Base-by-base conservation (phyloP, 1,140 invertebrate species). In the Chironomus striatipennis region DNA sequence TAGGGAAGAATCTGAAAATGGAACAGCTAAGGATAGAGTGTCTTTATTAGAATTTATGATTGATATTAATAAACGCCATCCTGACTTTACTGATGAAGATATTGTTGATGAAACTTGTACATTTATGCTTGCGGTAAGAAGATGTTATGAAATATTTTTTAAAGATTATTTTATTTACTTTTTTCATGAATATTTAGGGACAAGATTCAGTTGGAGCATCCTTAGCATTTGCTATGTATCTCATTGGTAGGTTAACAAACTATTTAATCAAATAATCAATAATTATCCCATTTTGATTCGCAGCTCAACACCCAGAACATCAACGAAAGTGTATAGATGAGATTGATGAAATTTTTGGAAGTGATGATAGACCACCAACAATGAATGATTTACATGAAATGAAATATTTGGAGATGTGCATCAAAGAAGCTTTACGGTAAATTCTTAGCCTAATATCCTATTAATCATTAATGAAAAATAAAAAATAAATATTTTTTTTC, bases 191-290 rank as follows among this genome's bases (percentile, higher is more conserved):
- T 76, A 86, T 85, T 76, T 81, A 87, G 85, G 90, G 91, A 0
- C 91, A 93, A 80, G 91, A 93, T 77, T 92, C 91, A 0, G 90
- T 91, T 7, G 87, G 88, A 0, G 84, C 88, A 0, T 87, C 84
- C 0, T 80, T 87, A 0, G 85, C 87, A 15, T 89, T 89, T 57
- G 47, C 47, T n/a, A 57, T 57, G 9, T 57, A n/a, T 10, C 47
- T 57, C 15, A 12, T 57, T n/a, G 47, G 47, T 57, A 57, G 15
- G 47, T 57, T 15, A 12, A 57, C 47, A 57, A 57, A 12, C 15
- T 1, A 15, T 15, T n/a, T n/a, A n/a, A n/a, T 15, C 5, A 57
- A 15, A 12, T n/a, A 8, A 57, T 34, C 5, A 5, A 34, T 34
- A 34, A 2, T 34, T 78, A 85, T 84, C 4, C 78, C 91, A 0